These are phyloP conservation scores for Chironomus striatipennis DNA, from an alignment of 1,140 invertebrate genomes.

Conservation along the genomic window DNA sequence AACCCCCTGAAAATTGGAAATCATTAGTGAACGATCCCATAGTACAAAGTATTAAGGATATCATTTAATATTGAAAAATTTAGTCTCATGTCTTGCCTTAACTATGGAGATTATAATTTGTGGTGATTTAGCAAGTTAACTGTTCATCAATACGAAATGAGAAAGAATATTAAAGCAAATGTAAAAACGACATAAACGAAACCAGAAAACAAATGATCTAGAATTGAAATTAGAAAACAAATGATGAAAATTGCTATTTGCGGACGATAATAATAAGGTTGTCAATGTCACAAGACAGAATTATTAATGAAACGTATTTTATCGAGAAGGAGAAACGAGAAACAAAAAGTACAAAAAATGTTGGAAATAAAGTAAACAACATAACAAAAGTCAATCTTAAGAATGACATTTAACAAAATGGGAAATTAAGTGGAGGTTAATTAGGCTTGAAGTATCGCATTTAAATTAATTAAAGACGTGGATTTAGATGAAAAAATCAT, in stretches of 20 bases:
- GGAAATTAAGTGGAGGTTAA: conserved; percentile 19
- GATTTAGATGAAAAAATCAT: background rate
- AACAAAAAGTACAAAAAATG: no score
- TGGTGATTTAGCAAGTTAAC: no score
- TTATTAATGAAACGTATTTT: conserved; percentile 20
- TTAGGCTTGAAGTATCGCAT: conserved; percentile 7
- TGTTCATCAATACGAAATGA: no score
- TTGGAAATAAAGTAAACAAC: no score
- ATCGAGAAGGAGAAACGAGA: background rate
- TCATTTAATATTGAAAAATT: no score
- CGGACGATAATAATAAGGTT: conserved; percentile 17
- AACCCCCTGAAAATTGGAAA: no score
- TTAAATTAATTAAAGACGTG: conserved; percentile 21
- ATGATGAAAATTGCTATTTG: conserved; percentile 15
- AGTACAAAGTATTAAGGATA: no score
- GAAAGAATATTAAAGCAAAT: no score
- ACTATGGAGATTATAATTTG: no score
- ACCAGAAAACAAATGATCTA: background rate
- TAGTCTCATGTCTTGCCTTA: no score
- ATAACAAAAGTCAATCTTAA: background rate
- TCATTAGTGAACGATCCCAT: no score
- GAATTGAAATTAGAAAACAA: background rate
- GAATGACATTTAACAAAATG: conserved; percentile 18
- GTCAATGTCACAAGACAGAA: conserved; percentile 16
- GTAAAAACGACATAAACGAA: background rate